These are phyloP conservation scores for Panagrolaimus sp. DNA, from an alignment of 1,140 invertebrate genomes.

Conservation along the genomic window DNA sequence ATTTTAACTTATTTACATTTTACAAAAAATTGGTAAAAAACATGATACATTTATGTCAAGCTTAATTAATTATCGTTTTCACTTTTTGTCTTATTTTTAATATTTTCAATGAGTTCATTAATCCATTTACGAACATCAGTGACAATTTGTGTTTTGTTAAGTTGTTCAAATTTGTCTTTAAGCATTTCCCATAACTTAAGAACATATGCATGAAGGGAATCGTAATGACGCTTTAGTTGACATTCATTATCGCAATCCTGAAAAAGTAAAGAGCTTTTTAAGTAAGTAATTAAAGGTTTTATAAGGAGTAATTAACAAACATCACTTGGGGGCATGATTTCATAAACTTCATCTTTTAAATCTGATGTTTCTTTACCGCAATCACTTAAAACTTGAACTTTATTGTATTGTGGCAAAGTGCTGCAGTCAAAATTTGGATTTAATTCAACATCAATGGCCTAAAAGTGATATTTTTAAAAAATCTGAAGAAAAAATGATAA, in stretches of 20 bases:
- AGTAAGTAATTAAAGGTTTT: no score
- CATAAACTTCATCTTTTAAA: not conserved
- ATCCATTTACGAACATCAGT: slow-evolving; percentile 13
- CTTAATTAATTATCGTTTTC: not conserved
- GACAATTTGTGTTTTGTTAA: not conserved
- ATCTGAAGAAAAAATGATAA: no score
- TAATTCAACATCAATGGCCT: slow-evolving; percentile 39
- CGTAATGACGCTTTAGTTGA: slow-evolving; percentile 1
- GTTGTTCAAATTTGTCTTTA: not conserved
- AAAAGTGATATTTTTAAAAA: not conserved
- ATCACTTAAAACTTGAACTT: slow-evolving; percentile 31
- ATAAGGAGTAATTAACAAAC: no score
- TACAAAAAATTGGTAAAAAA: no score
- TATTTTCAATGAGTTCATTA: slow-evolving; percentile 7
- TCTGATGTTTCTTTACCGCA: slow-evolving; percentile 29
- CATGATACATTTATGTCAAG: no score
- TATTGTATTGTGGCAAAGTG: slow-evolving; percentile 30
- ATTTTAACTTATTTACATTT: no score
- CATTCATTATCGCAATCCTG: not conserved
- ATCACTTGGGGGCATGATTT: not conserved
- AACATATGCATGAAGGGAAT: not conserved
- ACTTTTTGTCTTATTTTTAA: slow-evolving; percentile 11
- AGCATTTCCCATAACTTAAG: slow-evolving; percentile 1
- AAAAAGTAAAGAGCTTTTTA: not conserved
- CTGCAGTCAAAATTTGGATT: slow-evolving; percentile 41